A percentile compares a stretch with the other conserved stretches of the same genome.
Conservation (phyloP, 2,113 vertebrate species). For the Rousettus leschenaultii region DNA sequence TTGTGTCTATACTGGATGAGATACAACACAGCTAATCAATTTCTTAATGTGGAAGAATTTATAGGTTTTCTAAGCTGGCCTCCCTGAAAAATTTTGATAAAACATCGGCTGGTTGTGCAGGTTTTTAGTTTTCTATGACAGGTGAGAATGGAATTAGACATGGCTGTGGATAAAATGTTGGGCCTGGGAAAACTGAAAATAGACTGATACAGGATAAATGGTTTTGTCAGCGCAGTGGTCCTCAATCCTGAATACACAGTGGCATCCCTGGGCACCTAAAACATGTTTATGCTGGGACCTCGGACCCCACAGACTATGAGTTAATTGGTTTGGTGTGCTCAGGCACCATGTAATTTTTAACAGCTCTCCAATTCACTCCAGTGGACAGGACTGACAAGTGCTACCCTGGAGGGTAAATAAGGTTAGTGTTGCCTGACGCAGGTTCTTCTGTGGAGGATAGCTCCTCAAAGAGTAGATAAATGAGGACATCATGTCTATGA, state of each 20-base stretch:
- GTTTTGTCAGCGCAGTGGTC: background rate
- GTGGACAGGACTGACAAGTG: background rate
- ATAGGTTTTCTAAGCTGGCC: background rate
- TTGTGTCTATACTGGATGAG: background rate
- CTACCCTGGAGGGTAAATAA: background rate
- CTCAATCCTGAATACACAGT: rapidly evolving
- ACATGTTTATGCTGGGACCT: too few species aligned
- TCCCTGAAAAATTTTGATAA: background rate
- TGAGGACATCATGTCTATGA: background rate
- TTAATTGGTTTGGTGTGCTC: background rate
- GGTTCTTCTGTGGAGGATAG: background rate
- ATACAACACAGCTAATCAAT: background rate
- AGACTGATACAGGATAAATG: background rate
- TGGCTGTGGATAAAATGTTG: background rate
- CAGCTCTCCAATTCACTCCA: background rate
- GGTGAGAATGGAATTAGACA: background rate
- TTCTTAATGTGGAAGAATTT: background rate
- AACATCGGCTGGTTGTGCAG: background rate
- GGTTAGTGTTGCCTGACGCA: background rate
- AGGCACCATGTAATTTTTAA: background rate
- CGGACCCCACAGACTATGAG: background rate
- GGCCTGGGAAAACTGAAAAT: background rate
- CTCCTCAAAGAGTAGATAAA: background rate
- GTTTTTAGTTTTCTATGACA: background rate
- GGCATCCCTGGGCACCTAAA: background rate